These are phyloP conservation scores for Stegophylla sp. DNA, from an alignment of 2,888 invertebrate genomes.

Conservation along the genomic window DNA sequence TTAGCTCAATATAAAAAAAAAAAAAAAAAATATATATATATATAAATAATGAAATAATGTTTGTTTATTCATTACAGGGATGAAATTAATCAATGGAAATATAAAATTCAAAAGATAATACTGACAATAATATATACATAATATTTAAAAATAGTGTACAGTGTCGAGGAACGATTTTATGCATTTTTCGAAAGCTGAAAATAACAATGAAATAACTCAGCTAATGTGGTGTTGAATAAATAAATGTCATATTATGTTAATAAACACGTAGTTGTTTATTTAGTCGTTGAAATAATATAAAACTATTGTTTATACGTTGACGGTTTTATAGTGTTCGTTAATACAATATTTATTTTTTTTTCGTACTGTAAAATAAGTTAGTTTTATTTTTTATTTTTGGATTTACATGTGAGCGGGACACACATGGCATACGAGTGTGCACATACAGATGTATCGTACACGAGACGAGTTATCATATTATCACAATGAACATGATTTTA, in stretches of 20 bases:
- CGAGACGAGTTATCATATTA: background rate
- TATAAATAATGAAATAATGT: too few species aligned
- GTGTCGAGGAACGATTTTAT: background rate
- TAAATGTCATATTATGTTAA: conserved; percentile 10
- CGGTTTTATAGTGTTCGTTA: background rate
- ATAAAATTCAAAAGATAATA: too few species aligned
- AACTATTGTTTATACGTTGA: conserved; percentile 5
- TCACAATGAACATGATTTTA: too few species aligned
- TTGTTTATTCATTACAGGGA: too few species aligned
- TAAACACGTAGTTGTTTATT: background rate
- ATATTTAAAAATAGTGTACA: background rate
- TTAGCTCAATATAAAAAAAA: too few species aligned
- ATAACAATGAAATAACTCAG: background rate
- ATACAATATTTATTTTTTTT: too few species aligned
- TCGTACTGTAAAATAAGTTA: too few species aligned
- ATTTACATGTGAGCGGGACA: background rate
- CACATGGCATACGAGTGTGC: background rate
- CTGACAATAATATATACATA: too few species aligned
- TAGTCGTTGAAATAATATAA: conserved; percentile 10
- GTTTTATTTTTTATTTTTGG: background rate
- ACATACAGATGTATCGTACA: background rate
- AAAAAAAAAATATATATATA: too few species aligned
- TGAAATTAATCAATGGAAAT: too few species aligned
- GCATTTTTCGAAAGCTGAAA: background rate
- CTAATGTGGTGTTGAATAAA: background rate